Percentiles rank a stretch among this genome's conserved stretches.
phyloP scores from a whole-genome alignment of 1,140 invertebrate species.

The Leptinotarsa texana region DNA sequence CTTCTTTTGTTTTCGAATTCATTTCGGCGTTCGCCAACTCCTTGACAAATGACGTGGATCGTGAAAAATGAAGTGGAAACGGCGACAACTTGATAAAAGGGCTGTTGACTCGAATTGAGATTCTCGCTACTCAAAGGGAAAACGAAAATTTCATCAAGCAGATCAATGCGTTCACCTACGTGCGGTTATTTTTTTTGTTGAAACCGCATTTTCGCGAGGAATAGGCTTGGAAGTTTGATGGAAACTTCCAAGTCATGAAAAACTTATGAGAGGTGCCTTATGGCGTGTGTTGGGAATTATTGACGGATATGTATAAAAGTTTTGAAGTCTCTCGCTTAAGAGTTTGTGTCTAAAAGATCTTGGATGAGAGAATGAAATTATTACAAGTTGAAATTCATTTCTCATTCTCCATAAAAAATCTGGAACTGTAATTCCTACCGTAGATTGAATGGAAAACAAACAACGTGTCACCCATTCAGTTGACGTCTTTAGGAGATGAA shows the following conservation, averaged over 20 bases:
- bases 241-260: conserved; percentile 2
- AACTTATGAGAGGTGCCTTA: background rate
- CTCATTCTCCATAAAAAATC: background rate
- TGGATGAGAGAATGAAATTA: background rate
- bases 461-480: too few relatives aligned
- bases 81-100: conserved; percentile 54
- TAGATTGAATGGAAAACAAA: too few relatives aligned
- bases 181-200: conserved; percentile 19
- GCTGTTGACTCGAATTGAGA: conserved; percentile 28
- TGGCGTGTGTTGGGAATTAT: background rate
- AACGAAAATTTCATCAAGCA: conserved; percentile 27
- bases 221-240: background rate
- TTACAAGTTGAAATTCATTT: background rate
- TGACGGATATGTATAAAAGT: background rate
- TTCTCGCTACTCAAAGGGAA: conserved; percentile 18
- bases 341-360: background rate
- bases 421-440: too few relatives aligned
- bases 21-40: conserved; percentile 53
- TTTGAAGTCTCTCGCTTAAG: background rate
- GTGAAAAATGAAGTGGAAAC: conserved; percentile 54
- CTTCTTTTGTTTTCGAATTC: conserved; percentile 53
- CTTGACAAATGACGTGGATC: conserved; percentile 54
- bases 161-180: conserved; percentile 20
- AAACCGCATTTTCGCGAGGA: background rate
- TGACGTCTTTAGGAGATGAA: too few relatives aligned